These are phyloP conservation scores for Notodonta ziczac DNA, from an alignment of 2,888 invertebrate genomes.

Conservation along the genomic window DNA sequence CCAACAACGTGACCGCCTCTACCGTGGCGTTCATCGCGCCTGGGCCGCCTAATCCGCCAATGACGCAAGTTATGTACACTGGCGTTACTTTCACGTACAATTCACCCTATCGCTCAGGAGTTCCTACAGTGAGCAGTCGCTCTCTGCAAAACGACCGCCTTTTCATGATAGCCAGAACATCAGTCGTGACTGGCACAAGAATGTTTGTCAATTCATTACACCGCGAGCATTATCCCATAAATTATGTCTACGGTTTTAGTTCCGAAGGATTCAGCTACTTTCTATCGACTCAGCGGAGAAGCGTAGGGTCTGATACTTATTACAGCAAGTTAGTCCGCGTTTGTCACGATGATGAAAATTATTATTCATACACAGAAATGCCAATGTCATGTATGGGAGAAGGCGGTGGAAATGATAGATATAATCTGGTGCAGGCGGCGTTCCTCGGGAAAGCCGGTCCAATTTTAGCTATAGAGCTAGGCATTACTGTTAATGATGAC, in stretches of 20 bases:
- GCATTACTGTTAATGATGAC: constrained; percentile 96
- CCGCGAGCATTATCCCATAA: constrained; percentile 95
- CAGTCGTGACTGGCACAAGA: constrained; percentile 95
- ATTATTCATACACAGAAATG: constrained; percentile 99
- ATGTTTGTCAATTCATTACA: constrained; percentile 96
- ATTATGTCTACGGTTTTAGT: constrained; percentile 98
- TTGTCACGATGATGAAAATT: constrained; percentile 97
- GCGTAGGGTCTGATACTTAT: constrained; percentile 91
- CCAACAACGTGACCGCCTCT: constrained; percentile 97
- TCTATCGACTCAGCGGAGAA: constrained; percentile 95
- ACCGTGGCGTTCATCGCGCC: constrained; percentile 98
- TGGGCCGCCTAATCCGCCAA: constrained; percentile 95
- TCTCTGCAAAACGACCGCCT: constrained; percentile 94
- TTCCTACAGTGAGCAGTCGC: constrained; percentile 96
- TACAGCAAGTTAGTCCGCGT: constrained; percentile 97
- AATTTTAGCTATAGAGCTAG: constrained; percentile 94
- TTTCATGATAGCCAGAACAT: constrained; percentile 95
- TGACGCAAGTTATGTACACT: constrained; percentile 97
- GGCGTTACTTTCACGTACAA: constrained; percentile 97
- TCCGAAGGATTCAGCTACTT: constrained; percentile 98
- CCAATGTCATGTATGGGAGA: constrained; percentile 95
- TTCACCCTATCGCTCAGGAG: constrained; percentile 96
- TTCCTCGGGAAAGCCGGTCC: constrained; percentile 97
- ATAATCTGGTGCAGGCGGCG: constrained; percentile 97
- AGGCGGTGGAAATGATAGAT: constrained; percentile 88